Evolutionary conservation across 53 echinoderm and acorn worm genomes (phyloP).

Genomic region (Echinarachnius parma): DNA sequence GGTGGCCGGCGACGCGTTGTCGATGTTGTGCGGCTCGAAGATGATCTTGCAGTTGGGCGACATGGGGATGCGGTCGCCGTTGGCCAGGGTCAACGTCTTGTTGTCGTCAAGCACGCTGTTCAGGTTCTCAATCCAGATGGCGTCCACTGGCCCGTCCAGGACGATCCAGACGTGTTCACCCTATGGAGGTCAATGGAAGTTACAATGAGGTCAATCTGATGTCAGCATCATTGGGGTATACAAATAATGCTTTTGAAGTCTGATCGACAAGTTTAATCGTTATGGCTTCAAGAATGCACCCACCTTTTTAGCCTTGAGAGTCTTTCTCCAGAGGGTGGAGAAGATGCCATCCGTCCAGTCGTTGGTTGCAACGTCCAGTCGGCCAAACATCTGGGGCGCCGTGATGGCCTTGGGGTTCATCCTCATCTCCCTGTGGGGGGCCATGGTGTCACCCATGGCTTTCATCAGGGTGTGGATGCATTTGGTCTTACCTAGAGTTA

Average conservation of each 20-base stretch:
- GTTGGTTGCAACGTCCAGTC: slow-evolving; percentile 96
- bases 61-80: slow-evolving; percentile 98
- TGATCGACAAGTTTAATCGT: too few species aligned
- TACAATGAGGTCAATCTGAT: too few species aligned
- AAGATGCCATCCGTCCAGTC: slow-evolving; percentile 99
- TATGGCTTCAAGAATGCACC: neutral
- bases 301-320: slow-evolving; percentile 99
- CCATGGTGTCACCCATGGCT: slow-evolving; percentile 84
- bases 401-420: slow-evolving; percentile 99
- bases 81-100: slow-evolving; percentile 96
- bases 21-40: slow-evolving; percentile 98
- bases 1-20: slow-evolving; percentile 97
- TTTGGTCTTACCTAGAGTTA: slow-evolving; percentile 82
- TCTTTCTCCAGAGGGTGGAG: slow-evolving; percentile 98
- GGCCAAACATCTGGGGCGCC: slow-evolving; percentile 99
- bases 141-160: slow-evolving; percentile 93
- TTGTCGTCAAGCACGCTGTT: slow-evolving; percentile 98
- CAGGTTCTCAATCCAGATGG: slow-evolving; percentile 99
- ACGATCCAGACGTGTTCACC: slow-evolving; percentile 99
- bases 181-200: too few species aligned
- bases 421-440: slow-evolving; percentile 92
- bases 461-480: slow-evolving; percentile 92
- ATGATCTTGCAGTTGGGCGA: slow-evolving; percentile 93
- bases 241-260: too few species aligned
- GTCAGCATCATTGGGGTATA: neutral